Evolutionary conservation across 2,888 invertebrate genomes (phyloP).

Genomic region (Temnothorax rugatulus): DNA sequence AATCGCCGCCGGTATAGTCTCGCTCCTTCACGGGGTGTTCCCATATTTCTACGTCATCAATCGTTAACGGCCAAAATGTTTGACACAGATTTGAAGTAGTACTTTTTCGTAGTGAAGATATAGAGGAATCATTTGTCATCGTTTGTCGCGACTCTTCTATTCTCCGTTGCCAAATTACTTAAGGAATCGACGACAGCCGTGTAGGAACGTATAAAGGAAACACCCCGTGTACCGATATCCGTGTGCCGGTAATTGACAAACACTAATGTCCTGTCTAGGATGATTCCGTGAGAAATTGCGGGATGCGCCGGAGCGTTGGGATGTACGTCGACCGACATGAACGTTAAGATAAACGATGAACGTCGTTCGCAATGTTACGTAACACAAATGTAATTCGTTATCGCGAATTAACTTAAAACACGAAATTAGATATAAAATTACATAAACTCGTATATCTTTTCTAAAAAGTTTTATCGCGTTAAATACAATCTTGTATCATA

Average conservation of each 20-base stretch:
- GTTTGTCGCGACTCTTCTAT: neutral
- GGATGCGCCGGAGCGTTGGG: slow-evolving; percentile 19
- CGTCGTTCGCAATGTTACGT: slow-evolving; percentile 13
- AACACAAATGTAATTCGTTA: slow-evolving; percentile 20
- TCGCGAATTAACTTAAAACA: neutral
- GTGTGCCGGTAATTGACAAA: slow-evolving; percentile 70
- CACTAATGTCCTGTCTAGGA: slow-evolving; percentile 65
- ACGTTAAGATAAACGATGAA: slow-evolving; percentile 42
- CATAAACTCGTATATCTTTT: neutral
- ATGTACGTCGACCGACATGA: slow-evolving; percentile 9
- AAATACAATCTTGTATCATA: neutral
- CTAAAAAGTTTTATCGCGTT: neutral
- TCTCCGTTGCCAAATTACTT: neutral
- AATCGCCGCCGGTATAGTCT: slow-evolving; percentile 44
- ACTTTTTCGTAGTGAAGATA: slow-evolving; percentile 1
- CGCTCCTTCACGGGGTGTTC: neutral
- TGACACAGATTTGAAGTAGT: neutral
- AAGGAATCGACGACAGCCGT: neutral
- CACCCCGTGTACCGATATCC: neutral
- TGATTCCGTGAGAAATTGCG: slow-evolving; percentile 55
- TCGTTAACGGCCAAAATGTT: neutral
- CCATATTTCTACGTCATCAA: neutral
- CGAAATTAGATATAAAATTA: slow-evolving; percentile 1
- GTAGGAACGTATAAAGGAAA: neutral
- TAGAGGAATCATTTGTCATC: neutral